These are phyloP conservation scores for Mya arenaria DNA, from an alignment of 1,140 invertebrate genomes.

Conservation along the genomic window DNA sequence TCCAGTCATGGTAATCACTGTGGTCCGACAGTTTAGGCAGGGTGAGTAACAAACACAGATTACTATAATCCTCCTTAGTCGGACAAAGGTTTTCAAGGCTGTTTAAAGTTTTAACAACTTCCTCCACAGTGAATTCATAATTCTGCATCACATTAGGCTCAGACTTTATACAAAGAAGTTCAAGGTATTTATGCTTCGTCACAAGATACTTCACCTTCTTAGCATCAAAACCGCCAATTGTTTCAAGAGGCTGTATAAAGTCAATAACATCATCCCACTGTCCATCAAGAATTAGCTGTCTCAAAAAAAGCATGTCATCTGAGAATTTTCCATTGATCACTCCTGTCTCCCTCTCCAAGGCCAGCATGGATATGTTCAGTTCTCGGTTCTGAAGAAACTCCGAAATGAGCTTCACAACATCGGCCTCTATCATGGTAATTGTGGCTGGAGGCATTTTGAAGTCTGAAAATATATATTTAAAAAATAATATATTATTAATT, in stretches of 20 bases:
- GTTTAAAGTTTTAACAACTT: slow-evolving; percentile 92
- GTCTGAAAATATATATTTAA: neutral
- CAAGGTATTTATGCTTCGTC: slow-evolving; percentile 95
- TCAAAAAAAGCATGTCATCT: slow-evolving; percentile 96
- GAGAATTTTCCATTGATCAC: slow-evolving; percentile 95
- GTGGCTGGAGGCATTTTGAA: slow-evolving; percentile 74
- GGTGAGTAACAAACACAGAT: slow-evolving; percentile 95
- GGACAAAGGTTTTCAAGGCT: slow-evolving; percentile 94
- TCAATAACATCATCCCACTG: slow-evolving; percentile 99
- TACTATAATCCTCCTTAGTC: slow-evolving; percentile 96
- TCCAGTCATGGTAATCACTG: slow-evolving; percentile 80
- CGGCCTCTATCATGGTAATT: slow-evolving; percentile 87
- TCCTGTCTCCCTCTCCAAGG: slow-evolving; percentile 96
- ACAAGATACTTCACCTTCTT: slow-evolving; percentile 92
- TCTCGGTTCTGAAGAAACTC: slow-evolving; percentile 96
- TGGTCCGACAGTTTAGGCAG: slow-evolving; percentile 89
- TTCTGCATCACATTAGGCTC: slow-evolving; percentile 88
- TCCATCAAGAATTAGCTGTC: slow-evolving; percentile 96
- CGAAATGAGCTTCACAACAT: slow-evolving; percentile 93
- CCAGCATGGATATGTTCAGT: slow-evolving; percentile 90
- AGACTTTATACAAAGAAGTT: slow-evolving; percentile 96
- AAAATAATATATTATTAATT: neutral
- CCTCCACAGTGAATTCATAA: slow-evolving; percentile 94
- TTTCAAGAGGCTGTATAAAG: slow-evolving; percentile 95
- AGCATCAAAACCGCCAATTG: slow-evolving; percentile 83